These are phyloP conservation scores for Zygaena filipendulae DNA, from an alignment of 2,888 invertebrate species.

Conservation along the genomic window DNA sequence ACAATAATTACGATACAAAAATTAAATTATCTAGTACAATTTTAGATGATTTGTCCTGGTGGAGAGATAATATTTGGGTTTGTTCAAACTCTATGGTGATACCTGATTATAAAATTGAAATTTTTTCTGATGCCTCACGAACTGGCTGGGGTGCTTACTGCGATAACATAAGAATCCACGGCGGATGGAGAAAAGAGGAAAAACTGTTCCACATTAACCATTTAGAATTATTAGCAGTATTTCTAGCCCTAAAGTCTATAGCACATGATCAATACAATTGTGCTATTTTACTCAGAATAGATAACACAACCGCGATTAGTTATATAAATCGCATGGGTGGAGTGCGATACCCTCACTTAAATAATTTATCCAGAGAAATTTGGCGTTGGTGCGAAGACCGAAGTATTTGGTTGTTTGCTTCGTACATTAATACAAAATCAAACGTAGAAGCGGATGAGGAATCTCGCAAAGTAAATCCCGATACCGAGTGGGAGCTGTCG, in stretches of 20 bases:
- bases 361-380: constrained; percentile 10
- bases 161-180: constrained; percentile 4
- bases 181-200: constrained; percentile 7
- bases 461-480: constrained; percentile 16
- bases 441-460: constrained; percentile 21
- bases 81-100: not conserved
- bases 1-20: constrained; percentile 4
- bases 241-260: constrained; percentile 4
- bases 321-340: constrained; percentile 14
- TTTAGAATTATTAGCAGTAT: constrained; percentile 8
- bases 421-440: constrained; percentile 24
- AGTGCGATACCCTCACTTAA: constrained; percentile 14
- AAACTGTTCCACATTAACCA: constrained; percentile 7
- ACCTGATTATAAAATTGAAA: constrained; percentile 7
- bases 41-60: constrained; percentile 5
- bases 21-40: constrained; percentile 4
- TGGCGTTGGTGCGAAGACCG: constrained; percentile 20
- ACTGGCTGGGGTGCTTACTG: constrained; percentile 14
- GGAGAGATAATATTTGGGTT: constrained; percentile 4
- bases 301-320: constrained; percentile 9
- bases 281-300: constrained; percentile 9
- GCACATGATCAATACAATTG: constrained; percentile 2
- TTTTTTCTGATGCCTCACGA: constrained; percentile 11
- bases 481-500: constrained; percentile 18
- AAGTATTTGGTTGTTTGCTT: constrained; percentile 22